phyloP scores from a whole-genome alignment of 2,113 vertebrate species.

The Sarotherodon lohbergeri region DNA sequence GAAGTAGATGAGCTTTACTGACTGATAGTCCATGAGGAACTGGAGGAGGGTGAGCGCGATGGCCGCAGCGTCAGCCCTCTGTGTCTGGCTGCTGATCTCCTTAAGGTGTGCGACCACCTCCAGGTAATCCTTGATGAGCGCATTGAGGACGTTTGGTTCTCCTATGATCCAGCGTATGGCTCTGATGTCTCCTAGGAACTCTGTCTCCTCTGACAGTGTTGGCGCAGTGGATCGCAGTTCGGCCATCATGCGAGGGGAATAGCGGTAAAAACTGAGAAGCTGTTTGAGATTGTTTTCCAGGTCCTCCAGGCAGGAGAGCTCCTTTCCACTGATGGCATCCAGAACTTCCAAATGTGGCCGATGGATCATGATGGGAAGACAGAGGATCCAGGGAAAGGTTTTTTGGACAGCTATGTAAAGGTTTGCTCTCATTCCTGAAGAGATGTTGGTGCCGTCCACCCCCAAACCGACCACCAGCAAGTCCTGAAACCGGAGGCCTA shows the following conservation, averaged over 20 bases:
- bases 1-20: slow-evolving; percentile 94
- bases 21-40: slow-evolving; percentile 96
- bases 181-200: slow-evolving; percentile 91
- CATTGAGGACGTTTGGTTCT: slow-evolving; percentile 92
- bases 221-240: slow-evolving; percentile 86
- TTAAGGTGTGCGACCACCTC: slow-evolving; percentile 93
- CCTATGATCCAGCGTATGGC: slow-evolving; percentile 92
- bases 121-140: slow-evolving; percentile 93
- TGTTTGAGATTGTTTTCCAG: slow-evolving; percentile 95
- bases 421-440: slow-evolving; percentile 82
- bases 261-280: slow-evolving; percentile 92
- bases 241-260: slow-evolving; percentile 88
- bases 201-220: slow-evolving; percentile 88
- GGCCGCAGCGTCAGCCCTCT: slow-evolving; percentile 87
- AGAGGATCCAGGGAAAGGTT: slow-evolving; percentile 90
- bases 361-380: slow-evolving; percentile 91
- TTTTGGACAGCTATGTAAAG: slow-evolving; percentile 89
- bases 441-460: slow-evolving; percentile 85
- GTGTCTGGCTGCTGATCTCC: slow-evolving; percentile 89
- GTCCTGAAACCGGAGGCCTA: slow-evolving; percentile 87
- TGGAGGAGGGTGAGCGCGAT: slow-evolving; percentile 91
- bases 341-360: slow-evolving; percentile 90
- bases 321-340: slow-evolving; percentile 92
- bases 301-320: slow-evolving; percentile 91
- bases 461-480: slow-evolving; percentile 86